phyloP scores from a whole-genome alignment of 2,888 invertebrate genomes.

The Parnassius orleans region DNA sequence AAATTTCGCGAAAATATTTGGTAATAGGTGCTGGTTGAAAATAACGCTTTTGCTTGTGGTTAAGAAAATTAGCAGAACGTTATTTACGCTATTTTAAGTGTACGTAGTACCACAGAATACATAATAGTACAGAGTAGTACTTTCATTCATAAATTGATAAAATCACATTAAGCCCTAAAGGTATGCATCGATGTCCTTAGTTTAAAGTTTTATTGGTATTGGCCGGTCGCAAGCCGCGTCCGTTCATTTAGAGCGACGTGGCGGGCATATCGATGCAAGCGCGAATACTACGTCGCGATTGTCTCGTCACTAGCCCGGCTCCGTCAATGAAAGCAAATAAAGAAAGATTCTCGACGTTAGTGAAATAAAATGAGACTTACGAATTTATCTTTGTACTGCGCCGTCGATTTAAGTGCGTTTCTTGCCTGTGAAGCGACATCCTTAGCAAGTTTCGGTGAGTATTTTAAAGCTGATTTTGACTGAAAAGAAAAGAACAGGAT shows the following conservation, averaged over 20 bases:
- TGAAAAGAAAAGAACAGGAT: slow-evolving; percentile 44
- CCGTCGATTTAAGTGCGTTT: slow-evolving; percentile 48
- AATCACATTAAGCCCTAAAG: slow-evolving; percentile 53
- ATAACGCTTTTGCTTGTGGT: no score
- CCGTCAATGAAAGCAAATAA: slow-evolving; percentile 69
- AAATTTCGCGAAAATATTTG: slow-evolving; percentile 45
- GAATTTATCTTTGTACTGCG: slow-evolving; percentile 59
- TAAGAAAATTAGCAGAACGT: no score
- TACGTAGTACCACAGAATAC: no score
- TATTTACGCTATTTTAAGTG: no score
- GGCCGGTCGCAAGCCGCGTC: slow-evolving; percentile 67
- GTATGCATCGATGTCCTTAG: slow-evolving; percentile 52
- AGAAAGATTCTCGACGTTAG: slow-evolving; percentile 40
- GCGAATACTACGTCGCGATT: slow-evolving; percentile 59
- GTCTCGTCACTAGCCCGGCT: slow-evolving; percentile 43
- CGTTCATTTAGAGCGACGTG: slow-evolving; percentile 77
- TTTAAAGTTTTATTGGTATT: slow-evolving; percentile 69
- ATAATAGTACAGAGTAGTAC: slow-evolving; percentile 2
- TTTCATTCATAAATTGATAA: slow-evolving; percentile 56
- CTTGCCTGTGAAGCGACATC: slow-evolving; percentile 56
- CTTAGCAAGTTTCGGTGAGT: slow-evolving; percentile 48
- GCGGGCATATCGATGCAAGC: slow-evolving; percentile 70
- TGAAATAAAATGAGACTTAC: slow-evolving; percentile 57
- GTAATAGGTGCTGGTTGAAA: no score
- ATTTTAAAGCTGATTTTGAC: slow-evolving; percentile 48